These are phyloP conservation scores for Mactra quadrangularis DNA, from an alignment of 1,140 invertebrate species.

Conservation along the genomic window DNA sequence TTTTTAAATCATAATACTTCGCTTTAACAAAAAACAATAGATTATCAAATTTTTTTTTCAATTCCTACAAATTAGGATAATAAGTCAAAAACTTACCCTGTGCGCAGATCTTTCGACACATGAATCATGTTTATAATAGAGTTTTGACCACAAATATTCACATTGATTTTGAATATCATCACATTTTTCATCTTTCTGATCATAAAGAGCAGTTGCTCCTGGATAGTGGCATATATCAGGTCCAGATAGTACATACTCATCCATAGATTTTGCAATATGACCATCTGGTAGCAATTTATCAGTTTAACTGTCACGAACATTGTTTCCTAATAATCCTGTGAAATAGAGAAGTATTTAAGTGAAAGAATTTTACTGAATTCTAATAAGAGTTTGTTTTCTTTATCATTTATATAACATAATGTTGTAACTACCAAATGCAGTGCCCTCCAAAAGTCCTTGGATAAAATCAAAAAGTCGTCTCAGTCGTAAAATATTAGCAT, in stretches of 20 bases:
- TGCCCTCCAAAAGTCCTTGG: too few relatives aligned
- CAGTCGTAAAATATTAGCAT: too few relatives aligned
- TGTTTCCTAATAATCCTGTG: constrained; percentile 42
- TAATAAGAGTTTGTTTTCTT: too few relatives aligned
- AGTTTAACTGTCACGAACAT: constrained; percentile 13
- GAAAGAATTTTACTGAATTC: too few relatives aligned
- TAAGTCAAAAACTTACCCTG: not conserved
- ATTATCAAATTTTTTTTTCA: too few relatives aligned
- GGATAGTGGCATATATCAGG: not conserved
- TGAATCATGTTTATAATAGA: not conserved
- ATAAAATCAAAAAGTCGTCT: too few relatives aligned
- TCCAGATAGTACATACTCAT: constrained; percentile 8
- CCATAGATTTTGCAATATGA: not conserved
- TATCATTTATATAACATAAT: too few relatives aligned
- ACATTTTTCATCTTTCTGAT: not conserved
- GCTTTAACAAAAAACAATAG: too few relatives aligned
- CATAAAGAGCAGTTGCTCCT: not conserved
- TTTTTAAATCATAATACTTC: too few relatives aligned
- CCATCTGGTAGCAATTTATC: constrained; percentile 22
- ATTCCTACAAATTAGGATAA: too few relatives aligned
- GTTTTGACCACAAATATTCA: not conserved
- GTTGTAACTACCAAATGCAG: too few relatives aligned
- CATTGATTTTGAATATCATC: not conserved
- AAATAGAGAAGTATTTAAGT: too few relatives aligned
- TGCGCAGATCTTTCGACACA: not conserved